Evolutionary conservation across 1,140 invertebrate species (phyloP).

Genomic region (Bradynema listronoti): DNA sequence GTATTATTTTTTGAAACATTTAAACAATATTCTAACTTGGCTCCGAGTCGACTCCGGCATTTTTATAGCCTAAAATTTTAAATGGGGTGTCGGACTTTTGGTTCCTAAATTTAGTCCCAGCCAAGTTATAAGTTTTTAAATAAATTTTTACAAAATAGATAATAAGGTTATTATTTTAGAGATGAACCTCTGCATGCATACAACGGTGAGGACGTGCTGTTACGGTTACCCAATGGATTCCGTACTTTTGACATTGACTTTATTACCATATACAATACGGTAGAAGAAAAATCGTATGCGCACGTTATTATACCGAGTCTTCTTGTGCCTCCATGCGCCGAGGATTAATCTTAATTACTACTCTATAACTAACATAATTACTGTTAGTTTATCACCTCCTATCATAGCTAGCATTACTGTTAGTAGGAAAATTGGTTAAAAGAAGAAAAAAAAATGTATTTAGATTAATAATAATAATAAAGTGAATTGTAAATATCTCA

Average conservation of each 20-base stretch:
- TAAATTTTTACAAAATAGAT: neutral
- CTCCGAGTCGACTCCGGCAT: too few relatives aligned
- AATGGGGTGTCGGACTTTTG: too few relatives aligned
- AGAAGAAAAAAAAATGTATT: neutral
- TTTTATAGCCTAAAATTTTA: too few relatives aligned
- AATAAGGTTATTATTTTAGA: conserved; percentile 32
- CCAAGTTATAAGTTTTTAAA: neutral
- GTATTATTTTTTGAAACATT: conserved; percentile 26
- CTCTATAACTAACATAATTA: neutral
- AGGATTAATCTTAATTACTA: conserved; percentile 28
- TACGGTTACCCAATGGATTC: conserved; percentile 40
- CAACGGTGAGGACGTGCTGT: conserved; percentile 41
- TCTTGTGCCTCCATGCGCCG: conserved; percentile 46
- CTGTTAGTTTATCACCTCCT: neutral
- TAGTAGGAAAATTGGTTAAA: neutral
- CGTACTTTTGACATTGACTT: conserved; percentile 54
- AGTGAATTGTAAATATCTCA: neutral
- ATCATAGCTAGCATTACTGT: neutral
- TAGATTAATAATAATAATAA: neutral
- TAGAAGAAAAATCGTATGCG: conserved; percentile 44
- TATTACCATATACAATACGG: conserved; percentile 47
- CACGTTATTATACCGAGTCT: conserved; percentile 45
- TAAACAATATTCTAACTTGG: too few relatives aligned
- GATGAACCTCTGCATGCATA: conserved; percentile 41
- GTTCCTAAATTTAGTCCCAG: conserved; percentile 13